Percentiles rank a stretch among this genome's conserved stretches.
Evolutionary conservation across 2,797 vertebrate species (phyloP).

Genomic region (Clarias platycephalus): DNA sequence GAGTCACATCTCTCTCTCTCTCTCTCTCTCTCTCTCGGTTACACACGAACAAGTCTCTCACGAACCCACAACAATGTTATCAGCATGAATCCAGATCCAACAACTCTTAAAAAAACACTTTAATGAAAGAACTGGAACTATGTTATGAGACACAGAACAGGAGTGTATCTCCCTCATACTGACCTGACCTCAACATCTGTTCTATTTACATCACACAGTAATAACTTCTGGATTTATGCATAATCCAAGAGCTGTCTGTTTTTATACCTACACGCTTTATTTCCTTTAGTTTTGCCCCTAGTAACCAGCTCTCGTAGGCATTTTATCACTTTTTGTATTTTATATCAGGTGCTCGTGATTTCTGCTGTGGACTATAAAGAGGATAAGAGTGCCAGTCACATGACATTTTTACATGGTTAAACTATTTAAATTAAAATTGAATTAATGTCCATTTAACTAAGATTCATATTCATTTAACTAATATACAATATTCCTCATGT

Average conservation of each 20-base stretch:
- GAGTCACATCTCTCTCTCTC: background rate
- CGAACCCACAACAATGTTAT: background rate
- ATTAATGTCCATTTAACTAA: too few relatives aligned
- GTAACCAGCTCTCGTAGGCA: background rate
- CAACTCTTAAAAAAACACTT: background rate
- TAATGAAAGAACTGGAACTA: background rate
- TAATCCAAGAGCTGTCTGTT: background rate
- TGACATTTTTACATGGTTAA: background rate
- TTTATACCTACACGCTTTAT: background rate
- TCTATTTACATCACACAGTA: background rate
- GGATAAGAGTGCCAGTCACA: background rate
- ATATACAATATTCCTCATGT: too few relatives aligned
- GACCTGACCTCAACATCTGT: background rate
- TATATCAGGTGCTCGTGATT: background rate
- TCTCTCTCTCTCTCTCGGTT: background rate
- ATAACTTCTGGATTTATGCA: background rate
- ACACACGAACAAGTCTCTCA: slow-evolving; percentile 1
- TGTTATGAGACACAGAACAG: too few relatives aligned
- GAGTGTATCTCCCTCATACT: background rate
- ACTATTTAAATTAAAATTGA: background rate
- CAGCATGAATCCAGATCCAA: background rate
- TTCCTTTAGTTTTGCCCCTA: background rate
- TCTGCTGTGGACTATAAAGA: background rate
- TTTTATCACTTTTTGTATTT: background rate
- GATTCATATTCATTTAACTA: background rate